phyloP scores from a whole-genome alignment of 2,797 vertebrate species.

The Sebastes ruberrimus region DNA sequence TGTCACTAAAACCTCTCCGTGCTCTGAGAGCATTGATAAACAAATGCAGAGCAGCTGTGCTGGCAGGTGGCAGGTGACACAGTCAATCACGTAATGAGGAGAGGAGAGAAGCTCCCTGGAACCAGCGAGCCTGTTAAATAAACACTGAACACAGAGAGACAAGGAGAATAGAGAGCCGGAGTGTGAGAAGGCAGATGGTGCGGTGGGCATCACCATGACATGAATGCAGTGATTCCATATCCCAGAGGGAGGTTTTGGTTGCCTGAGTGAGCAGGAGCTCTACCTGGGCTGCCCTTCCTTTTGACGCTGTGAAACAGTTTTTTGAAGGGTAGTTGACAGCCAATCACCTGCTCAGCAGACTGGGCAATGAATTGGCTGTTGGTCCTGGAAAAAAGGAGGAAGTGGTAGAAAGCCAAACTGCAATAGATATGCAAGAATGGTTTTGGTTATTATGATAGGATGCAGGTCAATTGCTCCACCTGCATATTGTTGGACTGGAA shows the following conservation, averaged over 20 bases:
- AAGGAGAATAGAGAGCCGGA: constrained; percentile 1
- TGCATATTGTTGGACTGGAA: background rate
- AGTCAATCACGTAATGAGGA: constrained; percentile 42
- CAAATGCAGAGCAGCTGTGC: constrained; percentile 40
- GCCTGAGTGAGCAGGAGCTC: constrained; percentile 14
- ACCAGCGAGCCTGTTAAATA: constrained; percentile 27
- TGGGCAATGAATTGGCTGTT: constrained; percentile 20
- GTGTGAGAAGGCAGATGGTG: constrained; percentile 8
- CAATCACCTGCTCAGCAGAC: constrained; percentile 44
- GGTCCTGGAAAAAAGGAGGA: background rate
- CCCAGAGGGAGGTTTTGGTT: constrained; percentile 22
- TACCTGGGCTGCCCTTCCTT: background rate
- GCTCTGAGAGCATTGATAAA: constrained; percentile 15
- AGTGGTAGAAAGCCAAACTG: constrained; percentile 1
- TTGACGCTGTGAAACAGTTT: background rate
- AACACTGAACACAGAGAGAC: constrained; percentile 30
- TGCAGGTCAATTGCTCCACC: background rate
- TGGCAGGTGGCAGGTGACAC: constrained; percentile 49
- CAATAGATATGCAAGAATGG: background rate
- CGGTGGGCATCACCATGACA: constrained; percentile 13
- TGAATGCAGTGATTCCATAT: constrained; percentile 22
- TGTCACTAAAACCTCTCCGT: constrained; percentile 14
- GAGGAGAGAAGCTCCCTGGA: constrained; percentile 9
- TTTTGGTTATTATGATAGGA: background rate
- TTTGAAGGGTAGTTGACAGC: constrained; percentile 25